Percentiles rank a stretch among this genome's conserved stretches.
These are phyloP conservation scores for Neria commutata DNA, from an alignment of 2,888 invertebrate genomes.

Conservation along the genomic window DNA sequence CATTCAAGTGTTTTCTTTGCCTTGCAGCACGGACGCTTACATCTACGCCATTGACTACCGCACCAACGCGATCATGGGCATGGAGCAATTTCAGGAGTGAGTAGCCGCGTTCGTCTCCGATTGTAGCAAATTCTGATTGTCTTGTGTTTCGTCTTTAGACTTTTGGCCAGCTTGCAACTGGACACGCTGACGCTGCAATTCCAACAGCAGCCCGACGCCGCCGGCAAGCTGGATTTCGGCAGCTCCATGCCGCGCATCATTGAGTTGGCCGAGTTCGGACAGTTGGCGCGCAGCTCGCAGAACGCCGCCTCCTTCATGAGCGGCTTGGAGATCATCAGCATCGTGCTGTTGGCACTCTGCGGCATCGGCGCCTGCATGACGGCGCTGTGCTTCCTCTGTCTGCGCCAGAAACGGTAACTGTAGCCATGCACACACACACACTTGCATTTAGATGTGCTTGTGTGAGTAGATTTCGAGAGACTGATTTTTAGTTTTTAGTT, in stretches of 20 bases:
- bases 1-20: conserved; percentile 21
- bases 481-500: conserved; percentile 20
- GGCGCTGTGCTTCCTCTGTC: conserved; percentile 78
- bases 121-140: neutral
- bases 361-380: conserved; percentile 81
- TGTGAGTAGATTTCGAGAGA: conserved; percentile 11
- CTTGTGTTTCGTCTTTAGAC: conserved; percentile 60
- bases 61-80: conserved; percentile 80
- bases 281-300: conserved; percentile 57
- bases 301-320: conserved; percentile 62
- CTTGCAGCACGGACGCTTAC: conserved; percentile 81
- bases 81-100: conserved; percentile 79
- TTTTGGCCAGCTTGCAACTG: conserved; percentile 61
- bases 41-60: conserved; percentile 84
- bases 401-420: conserved; percentile 65
- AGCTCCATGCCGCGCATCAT: conserved; percentile 72
- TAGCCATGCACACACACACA: neutral
- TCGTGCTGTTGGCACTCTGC: conserved; percentile 80
- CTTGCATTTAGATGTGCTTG: neutral
- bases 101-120: conserved; percentile 17
- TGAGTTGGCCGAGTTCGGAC: conserved; percentile 64
- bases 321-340: conserved; percentile 79
- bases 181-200: conserved; percentile 46
- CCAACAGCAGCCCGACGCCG: conserved; percentile 28
- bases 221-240: conserved; percentile 26